Conservation (phyloP, 2,888 invertebrate species). For the Chaitophorus viminalis region DNA sequence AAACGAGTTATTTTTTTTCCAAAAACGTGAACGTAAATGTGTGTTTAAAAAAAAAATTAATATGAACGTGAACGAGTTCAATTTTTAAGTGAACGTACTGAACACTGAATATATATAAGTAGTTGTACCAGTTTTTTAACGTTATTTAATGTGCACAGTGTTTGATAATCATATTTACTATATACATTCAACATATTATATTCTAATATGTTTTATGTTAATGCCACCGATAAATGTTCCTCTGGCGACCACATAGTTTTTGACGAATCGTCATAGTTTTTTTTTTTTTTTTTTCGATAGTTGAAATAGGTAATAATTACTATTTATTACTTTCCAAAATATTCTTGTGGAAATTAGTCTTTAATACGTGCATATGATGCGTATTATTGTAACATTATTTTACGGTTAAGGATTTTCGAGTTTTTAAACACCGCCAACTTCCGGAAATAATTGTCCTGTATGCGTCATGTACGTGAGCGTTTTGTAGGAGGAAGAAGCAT, state of each 20-base stretch:
- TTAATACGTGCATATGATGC: not conserved
- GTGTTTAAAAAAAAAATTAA: too few species aligned
- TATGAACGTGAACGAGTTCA: too few species aligned
- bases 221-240: conserved; percentile 4
- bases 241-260: conserved; percentile 26
- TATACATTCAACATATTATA: not conserved
- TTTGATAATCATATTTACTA: not conserved
- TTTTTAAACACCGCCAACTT: too few species aligned
- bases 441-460: too few species aligned
- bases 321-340: conserved; percentile 39
- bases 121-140: conserved; percentile 36
- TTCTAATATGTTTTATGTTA: not conserved
- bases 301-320: conserved; percentile 9
- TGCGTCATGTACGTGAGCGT: too few species aligned
- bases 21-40: too few species aligned
- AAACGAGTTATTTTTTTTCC: too few species aligned
- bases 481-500: too few species aligned
- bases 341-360: not conserved
- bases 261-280: not conserved
- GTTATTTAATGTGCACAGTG: conserved; percentile 6
- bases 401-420: too few species aligned
- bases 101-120: not conserved
- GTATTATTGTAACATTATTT: not conserved
- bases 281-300: not conserved
- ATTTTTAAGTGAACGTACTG: too few species aligned